phyloP scores from a whole-genome alignment of 2,888 invertebrate species.

The Eupelmus urozonus region DNA sequence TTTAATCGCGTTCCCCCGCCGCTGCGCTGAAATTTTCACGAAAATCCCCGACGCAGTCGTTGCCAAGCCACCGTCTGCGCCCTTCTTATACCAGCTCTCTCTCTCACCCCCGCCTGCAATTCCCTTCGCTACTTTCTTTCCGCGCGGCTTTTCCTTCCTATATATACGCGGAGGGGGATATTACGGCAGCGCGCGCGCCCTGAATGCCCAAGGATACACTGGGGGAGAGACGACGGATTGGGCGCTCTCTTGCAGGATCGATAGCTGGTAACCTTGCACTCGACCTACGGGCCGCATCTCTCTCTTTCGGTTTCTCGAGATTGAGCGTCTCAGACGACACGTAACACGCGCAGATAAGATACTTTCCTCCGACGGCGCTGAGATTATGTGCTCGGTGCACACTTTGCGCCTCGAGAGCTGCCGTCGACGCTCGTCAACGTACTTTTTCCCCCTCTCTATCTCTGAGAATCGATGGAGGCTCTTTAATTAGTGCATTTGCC shows the following conservation, averaged over 20 bases:
- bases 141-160: background rate
- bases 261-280: slow-evolving; percentile 55
- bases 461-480: slow-evolving; percentile 43
- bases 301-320: background rate
- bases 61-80: background rate
- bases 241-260: slow-evolving; percentile 36
- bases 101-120: no score
- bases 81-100: background rate
- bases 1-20: background rate
- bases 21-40: background rate
- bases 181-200: background rate
- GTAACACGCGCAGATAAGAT: no score
- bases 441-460: slow-evolving; percentile 29
- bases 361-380: background rate
- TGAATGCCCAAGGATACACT: slow-evolving; percentile 4
- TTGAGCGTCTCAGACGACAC: no score
- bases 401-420: background rate
- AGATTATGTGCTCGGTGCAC: background rate
- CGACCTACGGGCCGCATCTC: slow-evolving; percentile 25
- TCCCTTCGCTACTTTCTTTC: no score
- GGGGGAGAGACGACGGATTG: background rate
- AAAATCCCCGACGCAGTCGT: slow-evolving; percentile 23
- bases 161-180: background rate
- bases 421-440: background rate
- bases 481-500: slow-evolving; percentile 47